Conservation (phyloP, 2,797 vertebrate species). For the Fistularia commersonii region DNA sequence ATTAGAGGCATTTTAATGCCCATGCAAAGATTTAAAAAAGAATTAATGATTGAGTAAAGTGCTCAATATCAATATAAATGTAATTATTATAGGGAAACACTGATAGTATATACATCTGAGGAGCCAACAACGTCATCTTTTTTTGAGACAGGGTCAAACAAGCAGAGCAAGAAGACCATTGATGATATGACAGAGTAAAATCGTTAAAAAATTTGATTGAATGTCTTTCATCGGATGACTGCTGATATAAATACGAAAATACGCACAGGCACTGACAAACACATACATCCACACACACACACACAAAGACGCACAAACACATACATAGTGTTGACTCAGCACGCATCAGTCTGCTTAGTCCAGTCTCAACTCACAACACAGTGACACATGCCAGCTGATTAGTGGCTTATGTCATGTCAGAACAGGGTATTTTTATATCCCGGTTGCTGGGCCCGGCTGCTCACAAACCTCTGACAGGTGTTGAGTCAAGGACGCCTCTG, state of each 20-base stretch:
- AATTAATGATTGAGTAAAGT: no score
- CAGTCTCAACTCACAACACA: conserved; percentile 19
- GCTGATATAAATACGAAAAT: background rate
- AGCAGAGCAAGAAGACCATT: background rate
- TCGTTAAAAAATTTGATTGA: background rate
- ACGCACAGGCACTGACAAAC: background rate
- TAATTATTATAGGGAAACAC: no score
- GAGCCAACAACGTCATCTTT: no score
- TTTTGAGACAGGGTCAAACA: no score
- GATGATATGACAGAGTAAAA: background rate
- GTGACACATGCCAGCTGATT: conserved; percentile 69
- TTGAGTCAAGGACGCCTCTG: conserved; percentile 70
- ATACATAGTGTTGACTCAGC: conserved; percentile 22
- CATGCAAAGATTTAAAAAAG: no score
- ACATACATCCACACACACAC: no score
- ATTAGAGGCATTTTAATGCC: no score
- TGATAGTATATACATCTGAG: no score
- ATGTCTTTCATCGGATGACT: background rate
- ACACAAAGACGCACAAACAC: no score
- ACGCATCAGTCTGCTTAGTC: conserved; percentile 23
- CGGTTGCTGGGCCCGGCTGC: conserved; percentile 52
- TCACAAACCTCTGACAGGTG: conserved; percentile 71
- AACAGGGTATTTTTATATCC: conserved; percentile 60
- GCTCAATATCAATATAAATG: no score
- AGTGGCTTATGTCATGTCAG: conserved; percentile 61